Evolutionary conservation across 2,888 invertebrate species (phyloP).

Genomic region (Microctonus brassicae): DNA sequence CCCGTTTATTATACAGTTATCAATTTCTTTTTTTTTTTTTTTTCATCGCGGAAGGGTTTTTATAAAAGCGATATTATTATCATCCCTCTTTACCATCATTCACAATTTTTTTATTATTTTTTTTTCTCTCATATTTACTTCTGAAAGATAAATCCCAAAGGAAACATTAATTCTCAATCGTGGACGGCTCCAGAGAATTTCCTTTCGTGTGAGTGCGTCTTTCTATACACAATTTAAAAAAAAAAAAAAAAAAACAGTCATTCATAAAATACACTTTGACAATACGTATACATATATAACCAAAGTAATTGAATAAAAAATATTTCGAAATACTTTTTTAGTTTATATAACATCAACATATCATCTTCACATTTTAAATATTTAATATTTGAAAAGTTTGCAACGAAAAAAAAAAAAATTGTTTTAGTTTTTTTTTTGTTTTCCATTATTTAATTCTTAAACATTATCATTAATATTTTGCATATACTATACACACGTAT

Average conservation of each 20-base stretch:
- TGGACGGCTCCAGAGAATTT: neutral
- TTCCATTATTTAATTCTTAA: no score
- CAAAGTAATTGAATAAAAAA: no score
- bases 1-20: neutral
- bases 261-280: neutral
- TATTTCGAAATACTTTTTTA: no score
- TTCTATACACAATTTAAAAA: neutral
- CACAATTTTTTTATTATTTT: neutral
- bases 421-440: no score
- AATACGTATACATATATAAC: no score
- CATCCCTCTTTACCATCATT: neutral
- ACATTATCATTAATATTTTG: no score
- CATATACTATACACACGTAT: neutral
- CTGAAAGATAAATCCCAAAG: neutral
- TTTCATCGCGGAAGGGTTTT: neutral
- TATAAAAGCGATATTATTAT: constrained; percentile 1
- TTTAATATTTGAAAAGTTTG: no score
- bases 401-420: no score
- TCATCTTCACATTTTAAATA: no score
- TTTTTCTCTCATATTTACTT: constrained; percentile 1
- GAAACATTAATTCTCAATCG: neutral
- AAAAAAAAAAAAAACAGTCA: neutral
- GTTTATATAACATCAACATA: no score
- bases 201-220: neutral
- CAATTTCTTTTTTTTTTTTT: neutral